Evolutionary conservation across 2,797 vertebrate species (phyloP), one percentile per base, ranked within the genome.

Genomic region (Triplophysa yarkandensis): DNA sequence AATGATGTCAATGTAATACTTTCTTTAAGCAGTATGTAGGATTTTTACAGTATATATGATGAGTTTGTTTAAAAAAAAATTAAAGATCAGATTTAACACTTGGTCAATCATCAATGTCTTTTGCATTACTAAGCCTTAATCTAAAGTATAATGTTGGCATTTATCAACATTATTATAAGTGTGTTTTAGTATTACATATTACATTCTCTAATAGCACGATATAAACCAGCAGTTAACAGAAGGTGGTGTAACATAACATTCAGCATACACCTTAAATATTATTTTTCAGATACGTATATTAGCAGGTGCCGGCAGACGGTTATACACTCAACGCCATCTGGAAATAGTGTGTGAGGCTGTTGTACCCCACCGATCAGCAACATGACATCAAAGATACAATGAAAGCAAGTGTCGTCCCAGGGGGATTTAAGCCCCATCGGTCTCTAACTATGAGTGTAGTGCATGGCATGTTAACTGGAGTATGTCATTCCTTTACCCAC

Each of bases 241-340:
- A 62, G 17, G 44, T 19, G 44, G 4, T 25, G 28, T 71, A 14
- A 61, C 43, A 27, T 10, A 54, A 27, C 27, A 54, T 54, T 52
- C 19, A 50, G n/a, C 19, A 34, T 13, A 58, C 34, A 46, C 1
- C 10, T 44, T 67, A 67, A 58, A 28, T 46, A 30, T 74, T 60
- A 46, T 27, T n/a, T 60, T 30, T 57, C 36, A 23, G 41, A 28
- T n/a, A n/a, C 48, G 58, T 75, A 60, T 50, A 75, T 60, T 61
- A 68, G 64, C 64, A 61, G 73, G 67, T 61, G 64, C 57, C 58
- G 25, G 16, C 41, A 67, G 63, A 74, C 36, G 62, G 50, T 74
- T 74, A 55, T 58, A 27, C 52, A 46, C 54, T 19, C 43, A 50
- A 28, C 54, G 30, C 73, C 54, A 75, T 75, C 64, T 75, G 73